phyloP scores from a whole-genome alignment of 2,797 vertebrate species.

The Netta rufina region DNA sequence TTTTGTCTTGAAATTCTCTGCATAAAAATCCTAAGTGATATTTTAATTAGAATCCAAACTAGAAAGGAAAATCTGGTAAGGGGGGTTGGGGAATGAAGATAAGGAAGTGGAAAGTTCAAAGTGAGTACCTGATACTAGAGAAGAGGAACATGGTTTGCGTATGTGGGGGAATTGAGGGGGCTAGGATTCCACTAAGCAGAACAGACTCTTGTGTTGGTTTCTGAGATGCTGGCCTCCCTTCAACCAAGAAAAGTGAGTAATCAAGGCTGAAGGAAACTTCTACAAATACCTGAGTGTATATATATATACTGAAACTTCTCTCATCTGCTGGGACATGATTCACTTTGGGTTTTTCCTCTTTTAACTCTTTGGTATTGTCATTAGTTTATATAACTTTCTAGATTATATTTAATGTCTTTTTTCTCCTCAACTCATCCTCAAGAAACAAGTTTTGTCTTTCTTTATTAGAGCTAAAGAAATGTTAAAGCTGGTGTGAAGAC shows the following conservation, averaged over 20 bases:
- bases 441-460: background rate
- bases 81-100: background rate
- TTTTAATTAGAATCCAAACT: background rate
- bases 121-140: background rate
- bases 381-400: background rate
- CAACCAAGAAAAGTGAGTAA: background rate
- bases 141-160: background rate
- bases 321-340: background rate
- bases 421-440: background rate
- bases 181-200: background rate
- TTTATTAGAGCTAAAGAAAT: background rate
- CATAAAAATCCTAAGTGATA: background rate
- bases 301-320: background rate
- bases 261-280: background rate
- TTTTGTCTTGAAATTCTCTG: background rate
- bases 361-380: background rate
- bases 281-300: background rate
- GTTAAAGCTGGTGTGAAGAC: background rate
- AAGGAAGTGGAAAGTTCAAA: background rate
- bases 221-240: background rate
- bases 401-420: background rate
- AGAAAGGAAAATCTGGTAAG: background rate
- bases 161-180: background rate
- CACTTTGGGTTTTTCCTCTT: background rate
- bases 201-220: background rate